Base-by-base conservation (phyloP, 2,888 invertebrate genomes). In the Listrodromus nycthemerus region DNA sequence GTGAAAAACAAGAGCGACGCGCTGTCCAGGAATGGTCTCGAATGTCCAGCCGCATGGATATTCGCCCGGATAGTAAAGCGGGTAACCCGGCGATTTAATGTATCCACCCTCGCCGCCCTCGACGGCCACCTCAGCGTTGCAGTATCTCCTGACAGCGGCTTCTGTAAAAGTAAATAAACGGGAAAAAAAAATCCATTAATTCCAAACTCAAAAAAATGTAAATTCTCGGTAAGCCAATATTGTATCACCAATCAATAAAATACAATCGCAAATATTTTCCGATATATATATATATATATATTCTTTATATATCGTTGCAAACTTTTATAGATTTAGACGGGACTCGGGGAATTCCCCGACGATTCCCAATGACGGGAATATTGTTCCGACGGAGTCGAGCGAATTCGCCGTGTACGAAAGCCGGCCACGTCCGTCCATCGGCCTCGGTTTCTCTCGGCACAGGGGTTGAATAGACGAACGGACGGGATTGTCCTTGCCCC, bases 51-150 rank as follows among this genome's bases (percentile, higher is more conserved):
- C 94, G 91, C 97, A 97, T 86, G 95, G 92, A 91, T 91, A 92
- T 52, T 95, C 95, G 0, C 96, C 96, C 16, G 96, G 94, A 91
- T 97, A 97, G 93, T 95, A 96, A 87, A 96, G 95, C 0, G 97
- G 97, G 92, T 97, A 97, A 7, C 97, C 97, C 0, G 97, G 97
- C 1, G 92, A 91, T 83, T 93, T 94, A 19, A 92, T 89, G 73
- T 92, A 92, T 45, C 94, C 93, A 24, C 90, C 91, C 71, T 91
- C 91, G 6, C 90, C 91, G 1, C 82, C 87, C 16, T 92, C 91
- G 52, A 95, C 92, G 84, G 89, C 90, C 55, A 95, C 91, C 65
- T 94, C 92, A 55, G 92, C 92, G 90, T 95, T 95, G 90, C 95
- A 95, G 87, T 94, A 94, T 87, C 92, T 94, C 55, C 91, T 91